Evolutionary conservation across 2,888 invertebrate genomes (phyloP).

Genomic region (Coenonympha arcania): DNA sequence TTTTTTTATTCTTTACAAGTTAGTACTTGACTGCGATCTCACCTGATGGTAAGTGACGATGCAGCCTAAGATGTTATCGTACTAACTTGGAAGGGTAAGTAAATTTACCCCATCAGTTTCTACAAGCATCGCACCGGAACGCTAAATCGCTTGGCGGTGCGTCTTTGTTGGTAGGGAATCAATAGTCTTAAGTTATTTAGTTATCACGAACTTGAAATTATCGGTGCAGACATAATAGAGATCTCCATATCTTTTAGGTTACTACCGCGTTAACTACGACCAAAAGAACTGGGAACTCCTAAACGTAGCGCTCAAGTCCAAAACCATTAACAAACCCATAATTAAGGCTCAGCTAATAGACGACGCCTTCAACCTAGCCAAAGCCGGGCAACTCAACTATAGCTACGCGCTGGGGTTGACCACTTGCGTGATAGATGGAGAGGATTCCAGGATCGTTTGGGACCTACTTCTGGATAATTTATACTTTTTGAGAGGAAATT

Average conservation of each 20-base stretch:
- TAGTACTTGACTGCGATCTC: too few species aligned
- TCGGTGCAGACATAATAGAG: too few species aligned
- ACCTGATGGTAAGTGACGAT: too few species aligned
- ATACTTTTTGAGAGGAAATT: constrained; percentile 63
- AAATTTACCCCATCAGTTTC: too few species aligned
- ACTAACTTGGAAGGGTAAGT: too few species aligned
- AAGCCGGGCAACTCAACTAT: constrained; percentile 74
- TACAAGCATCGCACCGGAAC: too few species aligned
- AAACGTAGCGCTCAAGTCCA: constrained; percentile 64
- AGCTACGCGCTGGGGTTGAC: constrained; percentile 76
- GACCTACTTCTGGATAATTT: constrained; percentile 73
- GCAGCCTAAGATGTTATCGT: too few species aligned
- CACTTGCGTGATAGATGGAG: constrained; percentile 74
- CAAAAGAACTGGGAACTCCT: constrained; percentile 73
- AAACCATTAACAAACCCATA: constrained; percentile 68
- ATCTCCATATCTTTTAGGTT: constrained; percentile 49
- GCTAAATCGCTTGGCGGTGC: too few species aligned
- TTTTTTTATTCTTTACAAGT: too few species aligned
- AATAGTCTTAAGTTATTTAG: too few species aligned
- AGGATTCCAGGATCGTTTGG: constrained; percentile 80
- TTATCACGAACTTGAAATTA: too few species aligned
- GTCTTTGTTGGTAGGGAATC: too few species aligned
- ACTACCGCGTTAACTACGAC: constrained; percentile 78
- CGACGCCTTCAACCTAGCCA: constrained; percentile 80
- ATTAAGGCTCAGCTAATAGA: constrained; percentile 82